Base-by-base conservation (phyloP, 1,140 invertebrate species). In the Pissodes strobi region DNA sequence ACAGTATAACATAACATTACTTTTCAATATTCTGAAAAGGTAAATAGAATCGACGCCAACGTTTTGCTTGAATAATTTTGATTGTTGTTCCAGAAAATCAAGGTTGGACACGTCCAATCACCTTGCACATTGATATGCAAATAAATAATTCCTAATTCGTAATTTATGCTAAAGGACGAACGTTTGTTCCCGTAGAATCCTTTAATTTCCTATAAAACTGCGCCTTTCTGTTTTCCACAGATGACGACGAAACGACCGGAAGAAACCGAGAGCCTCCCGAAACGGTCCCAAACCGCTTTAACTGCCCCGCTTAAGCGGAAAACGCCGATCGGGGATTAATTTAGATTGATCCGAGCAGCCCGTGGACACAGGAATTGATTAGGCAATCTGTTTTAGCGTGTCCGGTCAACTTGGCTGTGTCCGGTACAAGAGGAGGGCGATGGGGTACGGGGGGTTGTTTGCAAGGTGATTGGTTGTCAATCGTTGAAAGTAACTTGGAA, bases 361-460 rank as follows among this genome's bases (percentile, higher is more conserved):
- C 72, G 52, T 64, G 76, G 75, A 78, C 76, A 74, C 75, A 75
- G 74, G 76, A 78, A 78, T 78, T 78, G 76, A 78, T 78, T 78
- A 78, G 76, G 76, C 76, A 78, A 78, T 78, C 75, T 78, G 76
- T 78, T 78, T 76, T 77, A 78, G 72, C 74, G 75, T 76, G 76
- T 77, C 76, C 76, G 71, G 70, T 76, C 76, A 71, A 75, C 72
- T 75, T 58, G 66, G 62, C 53, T 25, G 56, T 68, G 71, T 75
- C 73, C 74, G 74, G 71, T 71, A 70, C 72, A 71, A 60, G 69
- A 63, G 41, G 12, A 58, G 53, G 57, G n/a, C n/a, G 61, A 56
- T 51, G 61, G 53, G 49, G 41, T 19, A n/a, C 13, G 30, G 52
- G n/a, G 15, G 41, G 18, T 18, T 9, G 25, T 9, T 27, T 27